Percentiles rank a stretch among this genome's conserved stretches.
Evolutionary conservation across 2,888 invertebrate genomes (phyloP).

Genomic region (Diachrysia chrysitis): DNA sequence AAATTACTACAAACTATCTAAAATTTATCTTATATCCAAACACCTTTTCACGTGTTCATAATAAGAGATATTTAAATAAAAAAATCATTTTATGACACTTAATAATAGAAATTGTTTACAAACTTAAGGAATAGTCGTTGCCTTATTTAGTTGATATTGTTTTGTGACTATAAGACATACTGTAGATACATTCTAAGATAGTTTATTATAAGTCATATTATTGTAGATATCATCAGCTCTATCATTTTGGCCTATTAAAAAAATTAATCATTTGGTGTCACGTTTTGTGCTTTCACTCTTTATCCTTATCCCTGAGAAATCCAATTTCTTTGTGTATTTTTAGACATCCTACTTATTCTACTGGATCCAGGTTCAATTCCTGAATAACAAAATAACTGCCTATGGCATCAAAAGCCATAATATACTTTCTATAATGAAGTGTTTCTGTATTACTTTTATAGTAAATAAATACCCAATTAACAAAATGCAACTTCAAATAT

Average conservation of each 20-base stretch:
- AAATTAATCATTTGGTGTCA: conserved; percentile 89
- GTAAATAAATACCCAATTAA: too few species aligned
- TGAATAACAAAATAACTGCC: not conserved
- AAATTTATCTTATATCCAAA: conserved; percentile 58
- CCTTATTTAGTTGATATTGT: conserved; percentile 89
- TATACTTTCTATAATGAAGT: too few species aligned
- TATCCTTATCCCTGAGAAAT: not conserved
- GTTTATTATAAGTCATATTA: conserved; percentile 84
- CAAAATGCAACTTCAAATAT: too few species aligned
- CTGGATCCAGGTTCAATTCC: not conserved
- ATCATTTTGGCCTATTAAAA: conserved; percentile 88
- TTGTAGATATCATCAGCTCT: conserved; percentile 88
- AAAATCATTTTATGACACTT: conserved; percentile 70
- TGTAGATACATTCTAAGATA: conserved; percentile 86
- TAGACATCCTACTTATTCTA: not conserved
- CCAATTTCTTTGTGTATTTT: not conserved
- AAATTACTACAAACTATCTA: conserved; percentile 66
- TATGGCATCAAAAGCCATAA: not conserved
- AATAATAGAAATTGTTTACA: conserved; percentile 78
- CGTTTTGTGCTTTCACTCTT: conserved; percentile 63
- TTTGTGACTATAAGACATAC: conserved; percentile 87
- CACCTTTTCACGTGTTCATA: conserved; percentile 79
- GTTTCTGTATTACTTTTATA: too few species aligned
- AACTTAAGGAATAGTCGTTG: conserved; percentile 87
- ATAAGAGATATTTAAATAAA: conserved; percentile 69